A percentile compares a stretch with the other conserved stretches of the same genome.
Conservation (phyloP, 2,797 vertebrate species). For the Catamblyrhynchus diadema region DNA sequence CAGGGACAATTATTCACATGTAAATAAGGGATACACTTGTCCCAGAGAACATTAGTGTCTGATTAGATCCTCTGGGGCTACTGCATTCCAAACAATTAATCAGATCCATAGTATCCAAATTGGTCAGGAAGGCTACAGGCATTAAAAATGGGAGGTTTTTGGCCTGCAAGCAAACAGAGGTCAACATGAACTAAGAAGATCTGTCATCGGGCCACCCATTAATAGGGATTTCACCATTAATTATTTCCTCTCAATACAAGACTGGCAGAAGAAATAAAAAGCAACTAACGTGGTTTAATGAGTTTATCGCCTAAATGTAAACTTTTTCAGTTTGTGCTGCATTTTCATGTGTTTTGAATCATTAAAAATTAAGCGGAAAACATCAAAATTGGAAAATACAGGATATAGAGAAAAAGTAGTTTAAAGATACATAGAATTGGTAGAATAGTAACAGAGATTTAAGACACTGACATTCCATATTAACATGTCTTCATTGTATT, state of each 20-base stretch:
- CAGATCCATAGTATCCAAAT: slow-evolving; percentile 42
- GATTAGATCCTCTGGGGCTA: background rate
- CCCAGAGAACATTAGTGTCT: background rate
- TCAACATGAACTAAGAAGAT: slow-evolving; percentile 47
- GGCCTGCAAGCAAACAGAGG: slow-evolving; percentile 32
- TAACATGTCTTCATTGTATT: slow-evolving; percentile 47
- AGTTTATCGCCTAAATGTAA: slow-evolving; percentile 34
- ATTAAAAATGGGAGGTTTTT: slow-evolving; percentile 47
- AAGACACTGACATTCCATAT: slow-evolving; percentile 2
- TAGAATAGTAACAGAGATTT: background rate
- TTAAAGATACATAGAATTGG: background rate
- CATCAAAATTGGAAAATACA: background rate
- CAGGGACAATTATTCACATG: background rate
- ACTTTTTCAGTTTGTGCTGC: background rate
- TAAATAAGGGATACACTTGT: background rate
- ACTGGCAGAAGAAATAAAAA: slow-evolving; percentile 19
- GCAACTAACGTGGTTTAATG: slow-evolving; percentile 24
- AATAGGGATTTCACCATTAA: slow-evolving; percentile 58
- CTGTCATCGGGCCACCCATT: slow-evolving; percentile 46
- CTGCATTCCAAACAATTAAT: slow-evolving; percentile 49
- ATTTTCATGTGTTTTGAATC: background rate
- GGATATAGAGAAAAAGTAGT: background rate
- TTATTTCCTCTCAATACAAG: slow-evolving; percentile 53
- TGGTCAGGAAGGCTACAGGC: slow-evolving; percentile 14
- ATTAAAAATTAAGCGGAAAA: background rate